phyloP scores from a whole-genome alignment of 2,888 invertebrate species.

The Andrena haemorrhoa region DNA sequence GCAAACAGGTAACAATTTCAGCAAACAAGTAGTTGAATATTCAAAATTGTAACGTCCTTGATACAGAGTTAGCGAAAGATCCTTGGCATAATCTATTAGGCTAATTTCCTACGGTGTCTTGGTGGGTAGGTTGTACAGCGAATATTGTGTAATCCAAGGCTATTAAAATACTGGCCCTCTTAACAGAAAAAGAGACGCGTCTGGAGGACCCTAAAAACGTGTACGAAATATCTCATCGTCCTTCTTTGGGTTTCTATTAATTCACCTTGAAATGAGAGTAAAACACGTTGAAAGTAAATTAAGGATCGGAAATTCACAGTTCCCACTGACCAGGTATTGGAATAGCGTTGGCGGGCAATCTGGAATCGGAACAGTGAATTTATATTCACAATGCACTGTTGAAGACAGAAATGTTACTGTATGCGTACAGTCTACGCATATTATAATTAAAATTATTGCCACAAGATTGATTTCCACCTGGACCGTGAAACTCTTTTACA shows the following conservation, averaged over 20 bases:
- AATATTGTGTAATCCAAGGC: constrained; percentile 24
- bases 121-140: no score
- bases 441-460: no score
- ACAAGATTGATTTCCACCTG: no score
- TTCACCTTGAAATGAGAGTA: constrained; percentile 43
- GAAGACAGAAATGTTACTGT: not conserved
- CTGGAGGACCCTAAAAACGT: not conserved
- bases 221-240: not conserved
- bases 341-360: not conserved
- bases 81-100: not conserved
- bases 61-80: not conserved
- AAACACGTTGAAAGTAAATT: constrained; percentile 28
- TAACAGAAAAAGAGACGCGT: not conserved
- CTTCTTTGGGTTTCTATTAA: not conserved
- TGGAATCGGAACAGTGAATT: not conserved
- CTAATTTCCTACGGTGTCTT: not conserved
- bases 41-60: not conserved
- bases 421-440: no score
- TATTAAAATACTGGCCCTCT: not conserved
- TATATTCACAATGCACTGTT: not conserved
- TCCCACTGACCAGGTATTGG: not conserved
- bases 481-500: no score
- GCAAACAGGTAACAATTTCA: not conserved
- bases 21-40: not conserved
- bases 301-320: not conserved